Evolutionary conservation across 1,140 invertebrate genomes (phyloP), one percentile per base, ranked within the genome.

Genomic region (Drosophila setifemur): DNA sequence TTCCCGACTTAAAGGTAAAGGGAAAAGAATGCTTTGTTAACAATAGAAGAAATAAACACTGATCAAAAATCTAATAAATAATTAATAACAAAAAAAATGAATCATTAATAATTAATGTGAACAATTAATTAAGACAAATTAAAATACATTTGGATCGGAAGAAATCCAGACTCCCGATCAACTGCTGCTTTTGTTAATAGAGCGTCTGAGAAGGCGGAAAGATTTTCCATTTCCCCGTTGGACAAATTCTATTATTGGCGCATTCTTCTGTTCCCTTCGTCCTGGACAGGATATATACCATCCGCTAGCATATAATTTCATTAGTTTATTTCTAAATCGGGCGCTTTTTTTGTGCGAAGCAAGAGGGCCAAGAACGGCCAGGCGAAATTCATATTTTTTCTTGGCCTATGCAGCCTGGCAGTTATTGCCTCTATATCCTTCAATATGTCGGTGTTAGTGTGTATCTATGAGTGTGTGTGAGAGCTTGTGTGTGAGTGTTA

Each of bases 321-420:
- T 82, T 82, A 82, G 69, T 66, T 60, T 85, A 70, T 85, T 82
- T 85, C 74, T 85, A 81, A 81, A 81, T 76, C 79, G 73, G 74
- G 49, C 53, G 69, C 50, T 48, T 29, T 63, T 53, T 57, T 49
- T 6, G 33, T 25, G 12, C 5, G 8, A 47, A 25, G 31, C 48
- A n/a, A 6, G 12, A 18, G 5, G 33, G 42, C 66, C 61, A 75
- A 75, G 71, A 52, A 53, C 49, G 70, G 64, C 61, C 35, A 53
- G 29, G 53, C 42, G 68, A 19, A 64, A 54, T 73, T 72, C 69
- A 78, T 73, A 83, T 85, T 85, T 82, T 64, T 77, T 85, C 78
- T 82, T 82, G 58, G 77, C 77, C 77, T 76, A 69, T 37, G 35
- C 54, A 74, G 54, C 23, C 55, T 85, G 78, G 74, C 78, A 82